Base-by-base conservation (phyloP, 2,113 vertebrate species). In the Apus apus region DNA sequence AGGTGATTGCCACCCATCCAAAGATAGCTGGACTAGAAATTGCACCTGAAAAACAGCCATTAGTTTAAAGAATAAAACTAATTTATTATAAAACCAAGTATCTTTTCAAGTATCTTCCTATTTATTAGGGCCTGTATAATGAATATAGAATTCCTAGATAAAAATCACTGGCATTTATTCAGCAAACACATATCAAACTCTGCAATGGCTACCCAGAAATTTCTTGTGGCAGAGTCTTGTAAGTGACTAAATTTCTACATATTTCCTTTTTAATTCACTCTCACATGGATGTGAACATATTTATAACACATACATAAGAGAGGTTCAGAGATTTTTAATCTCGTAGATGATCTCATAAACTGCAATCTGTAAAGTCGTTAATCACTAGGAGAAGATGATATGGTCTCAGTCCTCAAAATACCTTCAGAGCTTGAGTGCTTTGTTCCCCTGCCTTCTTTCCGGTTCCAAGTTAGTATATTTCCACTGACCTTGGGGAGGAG, bases 131-230 rank as follows among this genome's bases (percentile, higher is more conserved):
- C 13, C 22, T 67, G 5, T 25, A 21, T 32, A 79, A 74, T 6
- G 18, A 67, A 18, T 46, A 56, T 3, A 81, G 8, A 48, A 75
- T 65, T 57, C 6, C 4, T 38, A 57, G 8, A 65, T 21, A 70
- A 40, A 32, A 23, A 5, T 3, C 3, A 23, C 5, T 0, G 2
- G 0, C 6, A 15, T 60, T 81, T 75, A 30, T 62, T 79, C 27
- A 36, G 6, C 14, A 58, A 66, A n/a, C 7, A 15, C 8, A 13
- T 27, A 26, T 53, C 36, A 71, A 66, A 60, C 5, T 77, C 25
- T 66, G 5, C 19, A 67, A 34, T 21, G 11, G 9, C 10, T 6
- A 53, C 40, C 13, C 11, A 43, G 13, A 76, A 54, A 61, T 43
- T 80, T 72, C 23, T 76, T 46, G 13, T 53, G 32, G 46, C 21